phyloP scores from a whole-genome alignment of 2,797 vertebrate genomes.

The Kryptopterus vitreolus region DNA sequence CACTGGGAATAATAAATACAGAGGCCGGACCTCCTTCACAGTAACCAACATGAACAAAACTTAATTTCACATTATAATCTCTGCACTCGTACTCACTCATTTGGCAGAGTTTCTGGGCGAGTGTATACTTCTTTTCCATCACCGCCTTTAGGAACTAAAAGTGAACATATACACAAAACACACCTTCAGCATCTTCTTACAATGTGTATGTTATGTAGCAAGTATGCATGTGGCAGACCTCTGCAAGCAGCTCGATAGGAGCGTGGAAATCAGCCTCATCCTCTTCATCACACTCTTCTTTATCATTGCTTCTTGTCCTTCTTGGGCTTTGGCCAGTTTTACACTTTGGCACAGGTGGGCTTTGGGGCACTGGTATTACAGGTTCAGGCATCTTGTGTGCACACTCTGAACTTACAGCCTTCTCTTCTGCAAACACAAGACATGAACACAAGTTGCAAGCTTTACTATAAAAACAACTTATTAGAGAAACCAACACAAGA shows the following conservation, averaged over 20 bases:
- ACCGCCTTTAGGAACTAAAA: conserved; percentile 81
- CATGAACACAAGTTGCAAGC: neutral
- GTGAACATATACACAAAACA: conserved; percentile 38
- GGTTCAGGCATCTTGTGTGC: neutral
- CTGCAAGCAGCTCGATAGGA: conserved; percentile 62
- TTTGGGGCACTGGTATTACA: neutral
- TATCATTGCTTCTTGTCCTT: conserved; percentile 26
- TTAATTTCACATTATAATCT: neutral
- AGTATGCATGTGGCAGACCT: conserved; percentile 55
- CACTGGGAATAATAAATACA: no score
- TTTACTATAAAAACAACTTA: neutral
- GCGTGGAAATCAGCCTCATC: conserved; percentile 44
- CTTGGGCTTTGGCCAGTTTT: conserved; percentile 1
- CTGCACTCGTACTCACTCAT: conserved; percentile 78
- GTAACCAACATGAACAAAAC: neutral
- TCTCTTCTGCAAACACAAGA: conserved; percentile 16
- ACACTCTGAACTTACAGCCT: neutral
- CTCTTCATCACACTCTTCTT: conserved; percentile 38
- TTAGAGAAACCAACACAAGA: neutral
- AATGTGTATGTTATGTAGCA: neutral
- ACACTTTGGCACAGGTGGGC: neutral
- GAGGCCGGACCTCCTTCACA: no score
- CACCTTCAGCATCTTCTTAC: conserved; percentile 4
- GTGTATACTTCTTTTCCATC: conserved; percentile 71
- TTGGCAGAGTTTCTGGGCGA: conserved; percentile 79